Base-by-base conservation (phyloP, 2,888 invertebrate species). In the Malthinus flaveolus region DNA sequence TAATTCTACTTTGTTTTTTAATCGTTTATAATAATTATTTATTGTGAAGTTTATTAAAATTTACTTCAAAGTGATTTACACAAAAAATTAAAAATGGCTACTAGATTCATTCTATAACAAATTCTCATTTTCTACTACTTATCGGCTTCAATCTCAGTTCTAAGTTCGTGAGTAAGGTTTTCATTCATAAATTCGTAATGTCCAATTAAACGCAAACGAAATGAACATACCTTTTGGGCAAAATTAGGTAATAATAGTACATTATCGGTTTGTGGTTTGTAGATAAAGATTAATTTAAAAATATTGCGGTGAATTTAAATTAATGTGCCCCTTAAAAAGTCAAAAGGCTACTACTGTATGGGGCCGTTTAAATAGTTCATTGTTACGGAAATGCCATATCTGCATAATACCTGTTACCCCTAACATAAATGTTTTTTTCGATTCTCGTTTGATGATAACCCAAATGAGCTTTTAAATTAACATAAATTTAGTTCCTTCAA, bases 321-420 rank as follows among this genome's bases (percentile, higher is more conserved):
- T 42, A 42, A 42, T 42, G 39, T 42, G 13, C 13, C 39, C 39
- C 13, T 42, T 15, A 42, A 42, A 42, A 42, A 42, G 13, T 15
- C 39, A 15, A 15, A 42, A 42, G 15, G 39, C 39, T 42, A 42
- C 39, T 42, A 23, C 23, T 42, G 39, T 42, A 32, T 33, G 32
- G 33, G 13, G 33, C 13, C 47, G 13, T 33, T 33, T 47, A 13
- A 33, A 47, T n/a, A 33, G 47, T 32, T 47, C 47, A 32, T 47
- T 33, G 47, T 47, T 47, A 47, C 47, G 47, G 47, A 47, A 47
- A 47, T 47, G 13, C 47, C 33, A 23, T 33, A 13, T 47, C 47
- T 47, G 13, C 47, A 34, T 33, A 47, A 33, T 39, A 42, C 39
- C 39, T 15, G 39, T 23, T 42, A 42, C 23, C 39, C 39, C 15